phyloP scores from a whole-genome alignment of 1,140 invertebrate species.

The Drosophila murphyi region DNA sequence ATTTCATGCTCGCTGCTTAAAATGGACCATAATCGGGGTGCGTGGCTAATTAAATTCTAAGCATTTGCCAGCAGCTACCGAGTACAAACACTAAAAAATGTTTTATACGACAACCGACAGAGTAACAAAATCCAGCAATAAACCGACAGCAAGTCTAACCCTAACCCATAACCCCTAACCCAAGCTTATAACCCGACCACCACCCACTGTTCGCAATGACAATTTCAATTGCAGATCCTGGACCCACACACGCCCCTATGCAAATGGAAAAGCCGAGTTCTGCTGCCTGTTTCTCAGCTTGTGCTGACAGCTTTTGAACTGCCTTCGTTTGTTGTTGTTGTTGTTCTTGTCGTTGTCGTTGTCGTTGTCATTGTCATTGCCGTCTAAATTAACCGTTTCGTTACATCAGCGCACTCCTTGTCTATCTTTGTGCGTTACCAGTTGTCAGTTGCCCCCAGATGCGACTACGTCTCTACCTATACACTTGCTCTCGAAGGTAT shows the following conservation, averaged over 20 bases:
- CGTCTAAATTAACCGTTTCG: slow-evolving; percentile 81
- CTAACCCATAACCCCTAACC: not conserved
- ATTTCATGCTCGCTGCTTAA: slow-evolving; percentile 63
- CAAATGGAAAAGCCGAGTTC: slow-evolving; percentile 57
- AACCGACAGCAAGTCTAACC: slow-evolving; percentile 8
- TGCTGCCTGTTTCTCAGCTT: slow-evolving; percentile 12
- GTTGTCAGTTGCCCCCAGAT: slow-evolving; percentile 42
- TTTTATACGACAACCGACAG: slow-evolving; percentile 61
- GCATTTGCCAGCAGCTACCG: slow-evolving; percentile 60
- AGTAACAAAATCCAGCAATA: slow-evolving; percentile 24
- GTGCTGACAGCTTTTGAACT: slow-evolving; percentile 26
- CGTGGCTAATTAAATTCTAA: slow-evolving; percentile 83
- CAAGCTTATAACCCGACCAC: not conserved
- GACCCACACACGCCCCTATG: slow-evolving; percentile 72
- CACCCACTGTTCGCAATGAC: slow-evolving; percentile 31
- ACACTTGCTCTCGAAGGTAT: not conserved
- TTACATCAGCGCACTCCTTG: slow-evolving; percentile 68
- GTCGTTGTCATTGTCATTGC: slow-evolving; percentile 53
- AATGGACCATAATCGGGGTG: slow-evolving; percentile 64
- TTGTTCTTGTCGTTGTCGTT: slow-evolving; percentile 28
- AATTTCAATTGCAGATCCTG: slow-evolving; percentile 74
- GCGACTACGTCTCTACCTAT: slow-evolving; percentile 7
- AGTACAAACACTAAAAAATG: slow-evolving; percentile 68
- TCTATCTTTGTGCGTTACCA: slow-evolving; percentile 70
- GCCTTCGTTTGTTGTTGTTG: slow-evolving; percentile 50